Evolutionary conservation across 1,140 invertebrate genomes (phyloP), one percentile per base, ranked within the genome.

Genomic region (Pygmarrhopalites habei): DNA sequence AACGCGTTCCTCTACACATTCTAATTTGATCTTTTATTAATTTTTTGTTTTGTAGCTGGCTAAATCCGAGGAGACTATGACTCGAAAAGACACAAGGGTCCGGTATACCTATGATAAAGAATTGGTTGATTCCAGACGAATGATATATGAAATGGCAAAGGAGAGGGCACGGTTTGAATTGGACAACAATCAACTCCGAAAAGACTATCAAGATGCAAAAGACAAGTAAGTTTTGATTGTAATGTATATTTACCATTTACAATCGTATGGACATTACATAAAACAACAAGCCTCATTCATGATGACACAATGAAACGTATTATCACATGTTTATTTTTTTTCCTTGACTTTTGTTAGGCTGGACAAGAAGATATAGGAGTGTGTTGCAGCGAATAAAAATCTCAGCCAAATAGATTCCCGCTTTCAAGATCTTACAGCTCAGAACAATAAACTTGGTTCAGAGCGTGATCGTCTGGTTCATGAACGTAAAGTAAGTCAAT

Each of bases 31-130:
- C n/a, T n/a, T n/a, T n/a, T n/a, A n/a, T n/a, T n/a, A n/a, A n/a
- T n/a, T n/a, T n/a, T n/a, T 15, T 47, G 15, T 57, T 47, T 64
- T 52, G 46, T 69, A 76, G 68, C 62, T 77, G 2, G 67, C 72
- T 26, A 68, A 69, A 17, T 65, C 30, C 21, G 66, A 90, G 74
- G 89, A 92, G 74, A 86, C 84, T n/a, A 81, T 86, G 58, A 87
- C 86, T 39, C 80, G 89, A 59, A 92, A 95, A 78, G 86, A 93
- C 21, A 85, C 86, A 21, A 91, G 86, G 71, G 88, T 97, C 51
- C 95, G 92, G 76, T 82, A 83, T 46, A 85, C 95, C 77, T 99
- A 95, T 73, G 93, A 98, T 74, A 83, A 85, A 73, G 95, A 98
- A 77, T 77, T 99, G 30, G 80, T 82, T 19, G 92, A 95, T 73